Evolutionary conservation across 2,797 vertebrate genomes (phyloP).

Genomic region (Syngnathus acus): DNA sequence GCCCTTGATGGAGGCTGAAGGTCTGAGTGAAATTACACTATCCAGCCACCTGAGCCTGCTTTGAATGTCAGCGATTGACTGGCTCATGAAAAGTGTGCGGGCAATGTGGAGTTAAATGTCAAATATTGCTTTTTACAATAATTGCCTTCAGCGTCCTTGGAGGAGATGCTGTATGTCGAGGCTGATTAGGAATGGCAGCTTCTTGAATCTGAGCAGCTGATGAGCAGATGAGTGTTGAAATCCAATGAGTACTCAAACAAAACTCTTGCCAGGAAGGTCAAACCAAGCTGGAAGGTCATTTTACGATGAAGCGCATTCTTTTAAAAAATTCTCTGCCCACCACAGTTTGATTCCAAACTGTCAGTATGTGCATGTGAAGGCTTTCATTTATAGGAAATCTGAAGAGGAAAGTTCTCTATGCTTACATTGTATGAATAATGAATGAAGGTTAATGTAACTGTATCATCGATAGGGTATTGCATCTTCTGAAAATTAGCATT

Average conservation of each 20-base stretch:
- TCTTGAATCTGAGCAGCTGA: constrained; percentile 47
- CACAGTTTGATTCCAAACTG: neutral
- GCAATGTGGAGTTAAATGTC: constrained; percentile 63
- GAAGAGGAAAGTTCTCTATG: neutral
- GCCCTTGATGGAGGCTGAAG: constrained; percentile 16
- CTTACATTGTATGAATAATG: no score
- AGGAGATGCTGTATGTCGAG: constrained; percentile 34
- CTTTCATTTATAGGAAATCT: neutral
- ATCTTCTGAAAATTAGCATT: no score
- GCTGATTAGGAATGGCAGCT: constrained; percentile 51
- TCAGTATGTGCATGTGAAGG: neutral
- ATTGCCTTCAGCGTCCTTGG: constrained; percentile 63
- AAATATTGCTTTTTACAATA: constrained; percentile 68
- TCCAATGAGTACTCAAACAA: constrained; percentile 17
- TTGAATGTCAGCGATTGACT: constrained; percentile 68
- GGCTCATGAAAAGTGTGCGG: constrained; percentile 44
- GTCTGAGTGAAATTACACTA: constrained; percentile 55
- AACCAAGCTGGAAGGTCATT: constrained; percentile 7
- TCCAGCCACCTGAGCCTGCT: constrained; percentile 48
- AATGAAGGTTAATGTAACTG: no score
- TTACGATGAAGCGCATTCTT: neutral
- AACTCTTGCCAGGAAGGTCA: constrained; percentile 11
- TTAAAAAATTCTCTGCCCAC: neutral
- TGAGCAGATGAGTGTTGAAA: constrained; percentile 31
- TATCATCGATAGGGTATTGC: no score